phyloP scores from a whole-genome alignment of 2,797 vertebrate species.

The Sebastes minor region DNA sequence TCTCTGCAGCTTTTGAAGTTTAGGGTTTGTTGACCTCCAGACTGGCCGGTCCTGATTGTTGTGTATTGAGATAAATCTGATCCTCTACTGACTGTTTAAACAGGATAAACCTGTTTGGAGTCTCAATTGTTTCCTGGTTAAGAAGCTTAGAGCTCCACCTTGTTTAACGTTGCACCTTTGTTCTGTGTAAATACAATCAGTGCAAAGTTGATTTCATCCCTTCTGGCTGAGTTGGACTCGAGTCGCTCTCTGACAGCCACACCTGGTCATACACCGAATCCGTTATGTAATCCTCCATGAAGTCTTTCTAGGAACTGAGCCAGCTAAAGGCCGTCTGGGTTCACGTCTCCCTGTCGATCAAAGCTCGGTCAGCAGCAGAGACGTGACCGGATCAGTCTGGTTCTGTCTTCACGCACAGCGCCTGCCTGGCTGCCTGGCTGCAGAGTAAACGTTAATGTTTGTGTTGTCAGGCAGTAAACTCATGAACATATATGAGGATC shows the following conservation, averaged over 20 bases:
- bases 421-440: background rate
- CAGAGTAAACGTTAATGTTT: background rate
- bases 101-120: no score
- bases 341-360: conserved; percentile 1
- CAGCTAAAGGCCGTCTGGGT: background rate
- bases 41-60: background rate
- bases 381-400: background rate
- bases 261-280: background rate
- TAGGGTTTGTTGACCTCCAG: background rate
- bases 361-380: conserved; percentile 30
- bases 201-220: background rate
- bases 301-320: conserved; percentile 22
- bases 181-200: background rate
- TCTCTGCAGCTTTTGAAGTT: no score
- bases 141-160: background rate
- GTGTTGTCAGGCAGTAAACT: conserved; percentile 7
- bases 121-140: background rate
- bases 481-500: background rate
- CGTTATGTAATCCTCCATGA: background rate
- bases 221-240: background rate
- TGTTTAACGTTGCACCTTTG: no score
- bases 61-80: background rate
- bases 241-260: background rate
- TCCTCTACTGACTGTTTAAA: background rate
- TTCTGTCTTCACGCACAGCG: background rate